Evolutionary conservation across 2,113 vertebrate species (phyloP).

Genomic region (Oxyura jamaicensis): DNA sequence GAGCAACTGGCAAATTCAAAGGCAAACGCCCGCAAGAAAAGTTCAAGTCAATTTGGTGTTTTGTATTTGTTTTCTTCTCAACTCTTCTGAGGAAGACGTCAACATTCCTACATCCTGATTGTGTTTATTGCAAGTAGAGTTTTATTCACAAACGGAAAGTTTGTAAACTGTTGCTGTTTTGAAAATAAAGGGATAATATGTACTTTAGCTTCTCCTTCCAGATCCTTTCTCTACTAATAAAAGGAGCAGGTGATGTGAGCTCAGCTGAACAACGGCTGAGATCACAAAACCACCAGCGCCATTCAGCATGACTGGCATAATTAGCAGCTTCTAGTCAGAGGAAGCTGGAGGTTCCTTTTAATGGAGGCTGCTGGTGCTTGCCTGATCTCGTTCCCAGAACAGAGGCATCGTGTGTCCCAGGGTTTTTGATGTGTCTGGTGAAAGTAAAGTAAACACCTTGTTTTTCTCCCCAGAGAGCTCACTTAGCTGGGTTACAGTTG

Average conservation of each 20-base stretch:
- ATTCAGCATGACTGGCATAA: constrained; percentile 62
- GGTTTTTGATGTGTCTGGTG: background rate
- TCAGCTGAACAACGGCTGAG: constrained; percentile 35
- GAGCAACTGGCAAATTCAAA: background rate
- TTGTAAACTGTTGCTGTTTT: constrained; percentile 63
- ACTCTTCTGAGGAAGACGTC: constrained; percentile 30
- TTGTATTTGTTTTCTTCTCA: background rate
- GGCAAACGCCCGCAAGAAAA: background rate
- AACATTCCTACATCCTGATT: constrained; percentile 20
- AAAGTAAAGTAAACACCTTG: background rate
- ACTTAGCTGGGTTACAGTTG: background rate
- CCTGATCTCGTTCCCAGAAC: background rate
- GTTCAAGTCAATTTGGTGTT: background rate
- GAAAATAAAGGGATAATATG: constrained; percentile 68
- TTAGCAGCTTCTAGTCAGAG: constrained; percentile 45
- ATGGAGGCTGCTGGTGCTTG: background rate
- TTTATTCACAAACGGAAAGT: constrained; percentile 44
- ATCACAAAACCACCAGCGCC: constrained; percentile 65
- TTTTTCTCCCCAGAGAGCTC: background rate
- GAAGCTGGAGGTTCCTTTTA: constrained; percentile 19
- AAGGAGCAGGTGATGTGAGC: constrained; percentile 58
- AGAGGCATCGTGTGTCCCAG: background rate
- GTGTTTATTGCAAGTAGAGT: constrained; percentile 58
- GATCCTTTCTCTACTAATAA: constrained; percentile 46
- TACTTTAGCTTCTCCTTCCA: constrained; percentile 51